Conservation (phyloP, 2,113 vertebrate species). For the Periophthalmodon schlosseri region DNA sequence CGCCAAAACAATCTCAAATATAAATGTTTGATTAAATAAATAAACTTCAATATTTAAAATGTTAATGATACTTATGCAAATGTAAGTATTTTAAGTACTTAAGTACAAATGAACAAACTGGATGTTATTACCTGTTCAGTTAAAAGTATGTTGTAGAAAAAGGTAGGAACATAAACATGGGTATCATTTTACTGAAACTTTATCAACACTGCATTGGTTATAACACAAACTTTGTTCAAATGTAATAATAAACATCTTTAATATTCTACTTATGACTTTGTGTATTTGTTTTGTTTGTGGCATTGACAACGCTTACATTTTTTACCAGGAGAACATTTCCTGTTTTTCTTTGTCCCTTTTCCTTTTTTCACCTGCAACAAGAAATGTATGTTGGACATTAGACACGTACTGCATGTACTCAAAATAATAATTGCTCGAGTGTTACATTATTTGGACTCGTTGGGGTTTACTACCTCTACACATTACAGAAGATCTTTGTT, state of each 20-base stretch:
- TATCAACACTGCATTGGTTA: neutral
- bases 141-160: neutral
- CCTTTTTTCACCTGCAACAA: conserved; percentile 52
- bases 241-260: neutral
- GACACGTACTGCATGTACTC: neutral
- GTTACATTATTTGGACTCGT: neutral
- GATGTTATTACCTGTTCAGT: too few relatives aligned
- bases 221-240: neutral
- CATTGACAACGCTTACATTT: neutral
- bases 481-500: too few relatives aligned
- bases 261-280: neutral
- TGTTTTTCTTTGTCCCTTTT: neutral
- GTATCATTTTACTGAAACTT: neutral
- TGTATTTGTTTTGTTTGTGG: conserved; percentile 11
- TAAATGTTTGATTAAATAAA: too few relatives aligned
- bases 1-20: too few relatives aligned
- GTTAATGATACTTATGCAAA: too few relatives aligned
- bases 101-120: too few relatives aligned
- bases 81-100: too few relatives aligned
- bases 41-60: too few relatives aligned
- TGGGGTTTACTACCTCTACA: neutral
- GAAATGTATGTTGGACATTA: conserved; percentile 13
- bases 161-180: neutral
- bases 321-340: neutral
- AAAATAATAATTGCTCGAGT: neutral